Evolutionary conservation across 2,113 vertebrate species (phyloP).

Genomic region (Dicrurus megarhynchus): DNA sequence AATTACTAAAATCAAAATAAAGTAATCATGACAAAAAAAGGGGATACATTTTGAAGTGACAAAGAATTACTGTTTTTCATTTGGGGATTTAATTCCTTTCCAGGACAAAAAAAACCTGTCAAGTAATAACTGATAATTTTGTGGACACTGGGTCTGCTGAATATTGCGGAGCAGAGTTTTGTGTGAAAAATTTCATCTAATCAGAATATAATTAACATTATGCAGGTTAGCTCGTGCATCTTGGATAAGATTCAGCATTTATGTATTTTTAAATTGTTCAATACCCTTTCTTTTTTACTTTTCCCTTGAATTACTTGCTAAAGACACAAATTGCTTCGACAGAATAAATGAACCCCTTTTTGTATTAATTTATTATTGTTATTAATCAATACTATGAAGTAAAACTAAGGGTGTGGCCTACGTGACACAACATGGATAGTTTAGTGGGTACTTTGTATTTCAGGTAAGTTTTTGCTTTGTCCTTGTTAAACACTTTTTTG

Average conservation of each 20-base stretch:
- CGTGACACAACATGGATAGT: background rate
- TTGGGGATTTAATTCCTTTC: background rate
- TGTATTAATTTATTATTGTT: background rate
- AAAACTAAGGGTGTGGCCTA: background rate
- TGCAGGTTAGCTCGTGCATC: rapidly evolving
- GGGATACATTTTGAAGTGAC: background rate
- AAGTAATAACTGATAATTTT: background rate
- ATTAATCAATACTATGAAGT: background rate
- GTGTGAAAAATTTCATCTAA: background rate
- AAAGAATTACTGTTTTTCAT: background rate
- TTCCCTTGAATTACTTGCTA: background rate
- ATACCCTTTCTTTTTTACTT: background rate
- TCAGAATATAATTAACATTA: background rate
- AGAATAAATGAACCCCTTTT: background rate
- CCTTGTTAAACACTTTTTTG: background rate
- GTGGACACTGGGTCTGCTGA: background rate
- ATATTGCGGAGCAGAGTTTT: background rate
- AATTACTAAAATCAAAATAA: background rate
- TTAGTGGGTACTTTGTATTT: background rate
- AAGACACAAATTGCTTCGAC: background rate
- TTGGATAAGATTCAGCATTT: background rate
- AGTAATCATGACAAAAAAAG: background rate
- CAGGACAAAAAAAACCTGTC: background rate
- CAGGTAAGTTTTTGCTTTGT: background rate
- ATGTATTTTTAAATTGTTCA: background rate